A percentile compares a stretch with the other conserved stretches of the same genome.
phyloP scores from a whole-genome alignment of 2,797 vertebrate species.

The Cephalopachus bancanus region DNA sequence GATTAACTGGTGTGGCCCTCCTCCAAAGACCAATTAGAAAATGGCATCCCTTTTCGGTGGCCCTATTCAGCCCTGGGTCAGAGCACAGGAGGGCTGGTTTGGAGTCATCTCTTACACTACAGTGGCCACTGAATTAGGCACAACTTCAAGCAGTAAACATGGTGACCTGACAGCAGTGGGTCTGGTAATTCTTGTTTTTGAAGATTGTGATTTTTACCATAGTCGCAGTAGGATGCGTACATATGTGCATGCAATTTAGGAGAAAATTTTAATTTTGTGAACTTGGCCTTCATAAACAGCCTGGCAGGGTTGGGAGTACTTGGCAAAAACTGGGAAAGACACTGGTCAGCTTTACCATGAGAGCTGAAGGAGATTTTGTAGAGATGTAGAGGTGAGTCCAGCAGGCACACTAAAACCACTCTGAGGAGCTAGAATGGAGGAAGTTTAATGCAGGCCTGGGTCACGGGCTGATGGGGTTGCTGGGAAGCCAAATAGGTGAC shows the following conservation, averaged over 20 bases:
- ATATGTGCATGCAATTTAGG: neutral
- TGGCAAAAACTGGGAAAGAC: neutral
- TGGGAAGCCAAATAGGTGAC: neutral
- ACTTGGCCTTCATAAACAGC: neutral
- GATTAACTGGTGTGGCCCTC: neutral
- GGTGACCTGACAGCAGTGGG: neutral
- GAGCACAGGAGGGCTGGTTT: neutral
- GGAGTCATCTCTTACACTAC: neutral
- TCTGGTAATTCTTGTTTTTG: neutral
- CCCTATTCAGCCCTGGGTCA: neutral
- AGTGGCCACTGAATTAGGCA: accelerated
- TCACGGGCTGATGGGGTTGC: neutral
- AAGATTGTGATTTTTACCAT: neutral
- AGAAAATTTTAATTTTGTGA: conserved; percentile 23
- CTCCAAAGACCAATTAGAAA: neutral
- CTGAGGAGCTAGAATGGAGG: neutral
- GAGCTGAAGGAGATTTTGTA: neutral
- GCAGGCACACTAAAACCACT: neutral
- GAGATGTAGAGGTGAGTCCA: neutral
- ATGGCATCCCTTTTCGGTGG: neutral
- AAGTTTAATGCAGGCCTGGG: neutral
- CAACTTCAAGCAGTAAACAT: neutral
- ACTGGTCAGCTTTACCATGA: neutral
- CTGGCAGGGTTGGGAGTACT: neutral
- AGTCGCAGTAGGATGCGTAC: neutral